Conservation (phyloP, 2,888 invertebrate species). For the Diaperis boleti region DNA sequence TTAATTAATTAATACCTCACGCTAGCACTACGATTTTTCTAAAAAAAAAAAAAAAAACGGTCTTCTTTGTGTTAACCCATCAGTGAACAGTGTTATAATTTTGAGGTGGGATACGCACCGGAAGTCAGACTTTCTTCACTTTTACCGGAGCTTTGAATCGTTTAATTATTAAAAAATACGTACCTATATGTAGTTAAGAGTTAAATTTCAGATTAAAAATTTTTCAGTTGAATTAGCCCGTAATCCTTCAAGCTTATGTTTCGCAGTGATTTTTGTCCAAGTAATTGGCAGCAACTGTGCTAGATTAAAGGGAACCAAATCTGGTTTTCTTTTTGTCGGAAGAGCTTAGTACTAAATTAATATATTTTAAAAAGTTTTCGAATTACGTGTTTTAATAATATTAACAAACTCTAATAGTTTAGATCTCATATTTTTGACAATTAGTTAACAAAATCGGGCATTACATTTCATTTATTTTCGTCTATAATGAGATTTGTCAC, state of each 20-base stretch:
- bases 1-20: constrained; percentile 12
- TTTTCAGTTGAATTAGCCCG: constrained; percentile 1
- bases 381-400: too few species aligned
- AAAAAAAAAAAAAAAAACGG: background rate
- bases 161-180: constrained; percentile 16
- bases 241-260: constrained; percentile 1
- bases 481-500: background rate
- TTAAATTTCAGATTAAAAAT: constrained; percentile 5
- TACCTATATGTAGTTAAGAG: too few species aligned
- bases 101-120: constrained; percentile 8
- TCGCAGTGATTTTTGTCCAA: background rate
- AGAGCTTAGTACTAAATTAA: too few species aligned
- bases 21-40: background rate
- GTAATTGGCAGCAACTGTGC: too few species aligned
- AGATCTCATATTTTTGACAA: too few species aligned
- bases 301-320: too few species aligned
- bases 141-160: constrained; percentile 21
- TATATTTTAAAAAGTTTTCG: too few species aligned
- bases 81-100: constrained; percentile 10
- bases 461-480: background rate
- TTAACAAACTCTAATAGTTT: too few species aligned
- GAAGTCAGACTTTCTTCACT: constrained; percentile 31
- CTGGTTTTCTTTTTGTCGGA: too few species aligned
- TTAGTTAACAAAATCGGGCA: background rate
- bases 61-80: background rate